Percentiles rank a stretch among this genome's conserved stretches.
These are phyloP conservation scores for Petrolisthes manimaculis DNA, from an alignment of 2,888 invertebrate species.

Conservation along the genomic window DNA sequence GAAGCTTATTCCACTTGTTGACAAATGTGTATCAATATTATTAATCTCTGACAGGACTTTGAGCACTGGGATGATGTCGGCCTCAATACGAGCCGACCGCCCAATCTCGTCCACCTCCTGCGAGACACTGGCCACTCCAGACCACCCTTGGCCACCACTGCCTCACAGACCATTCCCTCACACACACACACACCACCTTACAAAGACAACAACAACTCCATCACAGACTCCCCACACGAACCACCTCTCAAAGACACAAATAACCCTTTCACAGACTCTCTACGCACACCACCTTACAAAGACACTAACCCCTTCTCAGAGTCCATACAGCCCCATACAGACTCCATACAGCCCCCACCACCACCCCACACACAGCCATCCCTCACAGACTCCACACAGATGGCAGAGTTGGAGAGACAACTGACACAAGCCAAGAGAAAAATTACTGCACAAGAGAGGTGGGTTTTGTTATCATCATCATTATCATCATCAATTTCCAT, in stretches of 20 bases:
- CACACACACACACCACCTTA: not conserved
- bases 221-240: not conserved
- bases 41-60: conserved; percentile 76
- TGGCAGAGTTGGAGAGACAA: not conserved
- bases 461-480: conserved; percentile 17
- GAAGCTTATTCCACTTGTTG: too few relatives aligned
- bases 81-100: conserved; percentile 84
- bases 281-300: not conserved
- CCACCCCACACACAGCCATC: too few relatives aligned
- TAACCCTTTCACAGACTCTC: not conserved
- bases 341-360: too few relatives aligned
- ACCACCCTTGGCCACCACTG: conserved; percentile 10
- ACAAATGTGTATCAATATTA: too few relatives aligned
- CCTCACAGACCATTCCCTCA: conserved; percentile 12
- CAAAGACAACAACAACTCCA: not conserved
- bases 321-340: too few relatives aligned
- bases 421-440: conserved; percentile 73
- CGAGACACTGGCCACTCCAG: conserved; percentile 68
- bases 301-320: not conserved
- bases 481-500: not conserved
- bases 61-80: conserved; percentile 95
- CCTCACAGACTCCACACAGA: too few relatives aligned
- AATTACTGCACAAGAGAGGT: conserved; percentile 67
- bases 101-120: conserved; percentile 76
- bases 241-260: not conserved